Evolutionary conservation across 2,797 vertebrate genomes (phyloP).

Genomic region (Anabas testudineus): DNA sequence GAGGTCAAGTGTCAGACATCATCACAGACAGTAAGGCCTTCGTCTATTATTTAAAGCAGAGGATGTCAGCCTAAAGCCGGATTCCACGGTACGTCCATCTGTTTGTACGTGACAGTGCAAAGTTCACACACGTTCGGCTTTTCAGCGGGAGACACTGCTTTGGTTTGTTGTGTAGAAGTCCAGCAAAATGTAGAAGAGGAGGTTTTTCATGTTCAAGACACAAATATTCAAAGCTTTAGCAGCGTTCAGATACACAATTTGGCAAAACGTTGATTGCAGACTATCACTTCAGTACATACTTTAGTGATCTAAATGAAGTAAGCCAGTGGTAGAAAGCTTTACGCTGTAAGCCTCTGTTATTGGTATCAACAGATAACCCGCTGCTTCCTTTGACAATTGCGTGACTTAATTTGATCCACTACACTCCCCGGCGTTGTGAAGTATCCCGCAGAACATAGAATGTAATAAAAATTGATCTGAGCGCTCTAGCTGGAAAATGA

Average conservation of each 20-base stretch:
- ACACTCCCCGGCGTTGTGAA: conserved; percentile 35
- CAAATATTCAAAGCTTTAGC: conserved; percentile 4
- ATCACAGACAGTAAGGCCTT: conserved; percentile 12
- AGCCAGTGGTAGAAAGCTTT: conserved; percentile 10
- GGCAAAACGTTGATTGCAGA: conserved; percentile 1
- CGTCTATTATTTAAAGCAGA: conserved; percentile 15
- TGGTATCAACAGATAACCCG: conserved; percentile 14
- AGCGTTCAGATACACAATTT: conserved; percentile 8
- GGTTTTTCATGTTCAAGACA: conserved; percentile 6
- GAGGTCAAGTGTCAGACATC: conserved; percentile 36
- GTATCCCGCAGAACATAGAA: conserved; percentile 23
- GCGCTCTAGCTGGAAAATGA: conserved; percentile 31
- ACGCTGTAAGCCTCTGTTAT: conserved; percentile 14
- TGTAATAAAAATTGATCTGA: conserved; percentile 35
- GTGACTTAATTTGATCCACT: conserved; percentile 46
- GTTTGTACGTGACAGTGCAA: conserved; percentile 1
- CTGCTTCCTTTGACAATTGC: conserved; percentile 29
- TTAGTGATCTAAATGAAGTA: conserved; percentile 14
- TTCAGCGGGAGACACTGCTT: conserved; percentile 6
- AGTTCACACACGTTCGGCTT: conserved; percentile 5
- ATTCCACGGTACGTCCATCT: background rate
- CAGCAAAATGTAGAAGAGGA: background rate
- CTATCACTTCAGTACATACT: conserved; percentile 14
- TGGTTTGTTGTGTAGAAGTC: conserved; percentile 1
- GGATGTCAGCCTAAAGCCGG: background rate